Conservation (phyloP, 1,140 invertebrate genomes). For the Lasioglossum albipes region DNA sequence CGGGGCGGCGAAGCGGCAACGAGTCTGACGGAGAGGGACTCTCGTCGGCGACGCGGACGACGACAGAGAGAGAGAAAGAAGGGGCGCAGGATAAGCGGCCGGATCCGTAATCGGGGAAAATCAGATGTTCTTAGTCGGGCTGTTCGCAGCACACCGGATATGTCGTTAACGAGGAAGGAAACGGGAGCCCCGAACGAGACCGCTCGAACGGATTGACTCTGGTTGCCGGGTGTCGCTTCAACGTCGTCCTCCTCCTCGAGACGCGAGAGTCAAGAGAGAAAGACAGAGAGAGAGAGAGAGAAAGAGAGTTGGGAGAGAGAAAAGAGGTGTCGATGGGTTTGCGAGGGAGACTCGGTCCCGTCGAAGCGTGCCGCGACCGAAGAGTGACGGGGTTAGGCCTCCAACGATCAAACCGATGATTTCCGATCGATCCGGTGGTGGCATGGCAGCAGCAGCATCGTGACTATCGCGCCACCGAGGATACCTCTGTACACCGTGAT, state of each 20-base stretch:
- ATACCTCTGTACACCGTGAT: no score
- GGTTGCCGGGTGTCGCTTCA: not conserved
- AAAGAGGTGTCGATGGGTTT: slow-evolving; percentile 23
- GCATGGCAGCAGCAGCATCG: slow-evolving; percentile 17
- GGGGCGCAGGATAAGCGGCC: no score
- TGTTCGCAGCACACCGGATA: slow-evolving; percentile 18
- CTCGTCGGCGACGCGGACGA: no score
- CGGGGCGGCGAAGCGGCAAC: not conserved
- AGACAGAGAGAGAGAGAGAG: no score
- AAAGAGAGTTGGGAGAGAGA: no score
- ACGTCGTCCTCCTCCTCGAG: not conserved
- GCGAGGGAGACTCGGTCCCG: slow-evolving; percentile 19
- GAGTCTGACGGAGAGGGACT: no score
- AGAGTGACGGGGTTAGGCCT: no score
- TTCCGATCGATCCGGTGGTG: slow-evolving; percentile 28
- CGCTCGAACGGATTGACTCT: not conserved
- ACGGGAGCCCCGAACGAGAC: not conserved
- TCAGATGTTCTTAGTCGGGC: slow-evolving; percentile 20
- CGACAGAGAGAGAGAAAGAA: not conserved
- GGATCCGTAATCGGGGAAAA: slow-evolving; percentile 16
- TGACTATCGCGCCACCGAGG: slow-evolving; percentile 44
- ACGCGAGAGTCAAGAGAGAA: no score
- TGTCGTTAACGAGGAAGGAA: slow-evolving; percentile 13
- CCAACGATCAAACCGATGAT: slow-evolving; percentile 27
- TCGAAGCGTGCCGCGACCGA: slow-evolving; percentile 22